Evolutionary conservation across 1,140 invertebrate species (phyloP), one percentile per base, ranked within the genome.

Genomic region (Ostrea denselamellosa): DNA sequence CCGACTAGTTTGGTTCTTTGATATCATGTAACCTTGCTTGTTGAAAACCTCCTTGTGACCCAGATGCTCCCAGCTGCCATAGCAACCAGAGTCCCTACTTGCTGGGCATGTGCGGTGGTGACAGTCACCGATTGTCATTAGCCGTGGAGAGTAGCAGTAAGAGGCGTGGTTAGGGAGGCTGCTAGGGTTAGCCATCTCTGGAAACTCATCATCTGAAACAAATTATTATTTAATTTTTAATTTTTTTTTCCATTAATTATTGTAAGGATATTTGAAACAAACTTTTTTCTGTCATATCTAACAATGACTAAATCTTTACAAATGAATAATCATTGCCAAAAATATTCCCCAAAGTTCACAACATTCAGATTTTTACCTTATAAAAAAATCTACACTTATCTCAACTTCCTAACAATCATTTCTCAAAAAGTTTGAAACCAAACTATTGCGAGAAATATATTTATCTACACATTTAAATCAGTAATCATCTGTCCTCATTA

Each of bases 51-150:
- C 86, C 54, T 82, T 86, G 56, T 87, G 83, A 85, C 84, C 68
- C 14, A 89, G 71, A 82, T 89, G 89, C 62, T 89, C 89, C 56
- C 84, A 89, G 56, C 93, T 92, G 85, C 92, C 92, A 89, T 93
- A 94, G 84, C 93, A 93, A 22, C 93, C 93, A 19, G 93, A 93
- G 84, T 93, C 93, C 56, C 92, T 89, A 89, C 93, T 92, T 58
- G 89, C 89, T 44, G 86, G 88, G 53, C 86, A 88, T 53, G 90
- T 86, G 84, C 88, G 90, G 54, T 54, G 56, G 17, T 88, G 86
- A n/a, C 68, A 84, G 56, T 85, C 84, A 25, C 51, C 54, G 52
- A 34, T 52, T n/a, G n/a, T 51, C 44, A 86, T 65, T 22, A 86
- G 34, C 44, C 83, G n/a, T 58, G 85, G 85, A 19, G 85, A 86